Conservation (phyloP, 2,888 invertebrate species). For the Eupithecia pulchellata region DNA sequence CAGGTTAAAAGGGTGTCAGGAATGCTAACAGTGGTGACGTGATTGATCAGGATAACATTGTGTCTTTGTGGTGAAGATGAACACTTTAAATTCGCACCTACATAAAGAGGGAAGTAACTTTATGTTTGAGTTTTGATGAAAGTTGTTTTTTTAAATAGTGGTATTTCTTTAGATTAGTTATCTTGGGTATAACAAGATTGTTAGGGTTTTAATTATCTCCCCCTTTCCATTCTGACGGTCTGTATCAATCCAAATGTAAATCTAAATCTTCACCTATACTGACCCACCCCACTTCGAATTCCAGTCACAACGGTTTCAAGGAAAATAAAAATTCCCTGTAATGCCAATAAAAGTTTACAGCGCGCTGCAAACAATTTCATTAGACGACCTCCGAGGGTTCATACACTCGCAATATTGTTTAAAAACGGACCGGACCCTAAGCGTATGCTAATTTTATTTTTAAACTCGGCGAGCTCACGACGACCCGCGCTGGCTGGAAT, state of each 20-base stretch:
- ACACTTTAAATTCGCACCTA: not conserved
- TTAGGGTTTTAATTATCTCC: not conserved
- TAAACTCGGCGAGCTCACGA: conserved; percentile 47
- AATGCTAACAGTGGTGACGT: conserved; percentile 28
- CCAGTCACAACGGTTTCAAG: conserved; percentile 39
- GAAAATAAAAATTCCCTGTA: conserved; percentile 45
- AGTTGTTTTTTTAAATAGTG: not conserved
- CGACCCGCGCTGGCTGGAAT: conserved; percentile 7
- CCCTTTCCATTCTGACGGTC: not conserved
- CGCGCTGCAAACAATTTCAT: conserved; percentile 64
- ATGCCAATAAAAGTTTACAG: conserved; percentile 47
- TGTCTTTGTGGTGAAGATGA: conserved; percentile 1
- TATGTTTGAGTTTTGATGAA: not conserved
- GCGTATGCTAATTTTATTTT: conserved; percentile 82
- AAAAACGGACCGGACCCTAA: conserved; percentile 59
- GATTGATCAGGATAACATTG: conserved; percentile 20
- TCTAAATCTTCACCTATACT: conserved; percentile 10
- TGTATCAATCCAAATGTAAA: not conserved
- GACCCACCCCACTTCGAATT: conserved; percentile 37
- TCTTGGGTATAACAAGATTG: too few species aligned
- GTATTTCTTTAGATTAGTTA: not conserved
- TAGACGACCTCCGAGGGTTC: conserved; percentile 54
- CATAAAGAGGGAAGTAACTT: not conserved
- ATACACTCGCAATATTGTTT: conserved; percentile 57
- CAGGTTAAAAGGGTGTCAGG: conserved; percentile 41